phyloP scores from a whole-genome alignment of 2,888 invertebrate genomes.

The Neria commutata region DNA sequence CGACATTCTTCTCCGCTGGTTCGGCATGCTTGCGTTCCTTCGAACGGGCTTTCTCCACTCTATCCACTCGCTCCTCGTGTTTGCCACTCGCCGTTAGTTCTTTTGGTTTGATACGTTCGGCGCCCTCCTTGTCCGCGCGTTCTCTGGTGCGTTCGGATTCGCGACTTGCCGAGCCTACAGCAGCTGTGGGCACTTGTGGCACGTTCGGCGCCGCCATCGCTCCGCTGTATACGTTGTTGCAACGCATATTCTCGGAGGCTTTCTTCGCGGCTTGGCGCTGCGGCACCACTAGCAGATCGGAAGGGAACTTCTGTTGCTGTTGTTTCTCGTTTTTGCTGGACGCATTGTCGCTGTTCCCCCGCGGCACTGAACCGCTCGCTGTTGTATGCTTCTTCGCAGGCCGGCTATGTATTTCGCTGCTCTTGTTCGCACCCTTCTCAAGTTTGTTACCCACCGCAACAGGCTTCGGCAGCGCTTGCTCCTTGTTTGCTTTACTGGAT shows the following conservation, averaged over 20 bases:
- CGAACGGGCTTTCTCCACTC: conserved; percentile 59
- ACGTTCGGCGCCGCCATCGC: conserved; percentile 6
- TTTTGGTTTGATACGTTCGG: conserved; percentile 31
- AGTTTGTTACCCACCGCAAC: conserved; percentile 5
- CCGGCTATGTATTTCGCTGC: conserved; percentile 1
- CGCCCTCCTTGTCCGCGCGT: conserved; percentile 33
- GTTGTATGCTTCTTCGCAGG: conserved; percentile 10
- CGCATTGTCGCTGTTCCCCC: conserved; percentile 3
- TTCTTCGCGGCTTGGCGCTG: conserved; percentile 91
- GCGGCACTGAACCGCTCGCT: background rate
- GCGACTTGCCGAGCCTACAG: conserved; percentile 6
- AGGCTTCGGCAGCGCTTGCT: conserved; percentile 30
- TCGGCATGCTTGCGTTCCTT: conserved; percentile 37
- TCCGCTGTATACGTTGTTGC: conserved; percentile 64
- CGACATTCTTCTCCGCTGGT: conserved; percentile 47
- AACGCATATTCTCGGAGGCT: conserved; percentile 85
- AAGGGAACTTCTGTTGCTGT: conserved; percentile 63
- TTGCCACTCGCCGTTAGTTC: conserved; percentile 27
- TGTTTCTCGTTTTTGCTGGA: conserved; percentile 30
- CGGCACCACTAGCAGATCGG: conserved; percentile 81
- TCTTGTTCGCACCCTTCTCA: conserved; percentile 20
- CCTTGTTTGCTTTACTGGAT: conserved; percentile 39
- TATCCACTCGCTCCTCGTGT: conserved; percentile 48
- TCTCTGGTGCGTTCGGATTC: conserved; percentile 27
- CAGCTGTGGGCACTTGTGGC: conserved; percentile 24